These are phyloP conservation scores for Notodromas monacha DNA, from an alignment of 2,888 invertebrate genomes.

Conservation along the genomic window DNA sequence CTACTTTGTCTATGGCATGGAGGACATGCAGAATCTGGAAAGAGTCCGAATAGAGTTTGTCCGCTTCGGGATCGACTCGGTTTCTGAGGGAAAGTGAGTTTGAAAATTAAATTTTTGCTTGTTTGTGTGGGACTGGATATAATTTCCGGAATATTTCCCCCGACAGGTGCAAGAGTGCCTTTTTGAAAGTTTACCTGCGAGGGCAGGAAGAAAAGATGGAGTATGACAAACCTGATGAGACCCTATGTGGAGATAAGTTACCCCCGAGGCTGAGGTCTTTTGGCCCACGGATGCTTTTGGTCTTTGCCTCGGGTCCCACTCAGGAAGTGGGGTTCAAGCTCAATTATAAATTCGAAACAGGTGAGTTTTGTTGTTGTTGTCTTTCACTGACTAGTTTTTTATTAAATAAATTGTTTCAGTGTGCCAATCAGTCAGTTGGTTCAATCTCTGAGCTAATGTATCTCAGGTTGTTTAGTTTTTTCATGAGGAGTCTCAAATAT, in stretches of 20 bases:
- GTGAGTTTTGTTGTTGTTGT: slow-evolving; percentile 17
- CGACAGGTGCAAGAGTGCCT: slow-evolving; percentile 50
- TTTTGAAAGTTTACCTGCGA: slow-evolving; percentile 57
- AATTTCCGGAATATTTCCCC: no score
- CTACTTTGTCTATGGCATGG: slow-evolving; percentile 92
- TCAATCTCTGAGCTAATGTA: no score
- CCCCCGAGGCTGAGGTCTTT: slow-evolving; percentile 50
- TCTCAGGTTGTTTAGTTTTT: no score
- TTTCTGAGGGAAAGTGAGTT: slow-evolving; percentile 7
- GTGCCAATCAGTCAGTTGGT: slow-evolving; percentile 1
- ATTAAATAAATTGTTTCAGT: background rate
- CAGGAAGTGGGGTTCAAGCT: slow-evolving; percentile 73
- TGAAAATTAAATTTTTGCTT: no score
- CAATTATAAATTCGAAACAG: slow-evolving; percentile 48
- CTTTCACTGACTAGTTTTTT: slow-evolving; percentile 8
- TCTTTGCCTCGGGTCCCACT: slow-evolving; percentile 67
- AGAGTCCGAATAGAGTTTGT: slow-evolving; percentile 60
- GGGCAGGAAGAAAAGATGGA: slow-evolving; percentile 64
- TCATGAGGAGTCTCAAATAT: no score
- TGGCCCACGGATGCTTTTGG: slow-evolving; percentile 69
- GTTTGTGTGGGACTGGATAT: no score
- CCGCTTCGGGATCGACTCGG: slow-evolving; percentile 35
- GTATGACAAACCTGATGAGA: slow-evolving; percentile 56
- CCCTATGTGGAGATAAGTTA: slow-evolving; percentile 50
- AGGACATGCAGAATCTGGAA: slow-evolving; percentile 82